Evolutionary conservation across 2,888 invertebrate genomes (phyloP), one percentile per base, ranked within the genome.

Genomic region (Ophion ventricosus): DNA sequence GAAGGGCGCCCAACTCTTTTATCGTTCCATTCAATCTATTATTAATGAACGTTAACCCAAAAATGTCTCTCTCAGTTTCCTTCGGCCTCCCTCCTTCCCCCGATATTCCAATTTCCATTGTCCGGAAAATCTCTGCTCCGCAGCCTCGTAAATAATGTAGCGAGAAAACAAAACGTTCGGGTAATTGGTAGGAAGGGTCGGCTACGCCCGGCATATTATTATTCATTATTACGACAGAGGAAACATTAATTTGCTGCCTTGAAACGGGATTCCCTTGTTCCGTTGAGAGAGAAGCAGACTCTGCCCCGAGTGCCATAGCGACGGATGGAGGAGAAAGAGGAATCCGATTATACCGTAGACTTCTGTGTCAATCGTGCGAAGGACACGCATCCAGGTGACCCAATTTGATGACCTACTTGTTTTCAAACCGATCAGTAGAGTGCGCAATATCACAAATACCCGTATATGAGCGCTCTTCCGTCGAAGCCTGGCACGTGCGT

Each of bases 371-470:
- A 57, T 40, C 61, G 23, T 67, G 23, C 69, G 74, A 74, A 74
- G 78, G 69, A 63, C 80, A 66, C 69, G 66, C 74, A 67, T 63
- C 70, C 70, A 25, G 43, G 40, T 79, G 84, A 84, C 84, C 81
- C 75, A 84, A 84, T 84, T 84, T 25, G 54, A 40, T 75, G 84
- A 84, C 81, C 84, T 49, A 82, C 84, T 81, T 67, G 59, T 67
- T 81, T 57, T 29, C 25, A 14, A 49, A 81, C n/a, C 57, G 67
- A 25, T 25, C 40, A 23, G n/a, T 43, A 56, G 49, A 14, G n/a
- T 57, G 40, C 43, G 56, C 57, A 57, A 66, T 29, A 11, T 43
- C 59, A 56, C 59, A 56, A 26, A 54, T 54, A 75, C 49, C 63
- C 8, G 14, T 43, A 59, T 40, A 73, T 23, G n/a, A 56, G 0